Conservation (phyloP, 1,140 invertebrate species). For the Gonatopus flavifemur region DNA sequence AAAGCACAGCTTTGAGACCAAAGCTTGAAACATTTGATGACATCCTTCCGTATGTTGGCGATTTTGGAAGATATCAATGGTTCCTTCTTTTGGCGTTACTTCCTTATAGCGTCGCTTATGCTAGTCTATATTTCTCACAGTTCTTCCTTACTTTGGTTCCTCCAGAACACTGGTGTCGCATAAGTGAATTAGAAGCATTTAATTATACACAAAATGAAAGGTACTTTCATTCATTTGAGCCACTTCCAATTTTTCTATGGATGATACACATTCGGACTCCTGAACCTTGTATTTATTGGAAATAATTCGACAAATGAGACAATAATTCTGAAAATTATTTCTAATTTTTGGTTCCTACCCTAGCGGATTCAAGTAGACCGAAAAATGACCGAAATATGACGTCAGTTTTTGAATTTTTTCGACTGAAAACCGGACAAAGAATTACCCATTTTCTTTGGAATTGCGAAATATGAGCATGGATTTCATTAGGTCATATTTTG, state of each 20-base stretch:
- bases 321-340: not conserved
- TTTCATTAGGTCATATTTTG: too few relatives aligned
- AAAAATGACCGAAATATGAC: too few relatives aligned
- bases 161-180: constrained; percentile 53
- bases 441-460: too few relatives aligned
- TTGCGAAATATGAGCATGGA: too few relatives aligned
- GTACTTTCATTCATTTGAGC: constrained; percentile 23
- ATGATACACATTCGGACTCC: too few relatives aligned
- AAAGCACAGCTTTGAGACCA: constrained; percentile 37
- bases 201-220: constrained; percentile 39
- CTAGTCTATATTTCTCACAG: constrained; percentile 53
- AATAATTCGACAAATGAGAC: too few relatives aligned
- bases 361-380: too few relatives aligned
- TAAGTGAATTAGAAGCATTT: constrained; percentile 34
- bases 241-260: not conserved
- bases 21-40: constrained; percentile 58
- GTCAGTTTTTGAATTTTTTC: too few relatives aligned
- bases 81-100: constrained; percentile 51
- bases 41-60: constrained; percentile 56
- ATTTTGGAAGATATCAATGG: constrained; percentile 62
- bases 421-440: not conserved
- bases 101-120: constrained; percentile 47
- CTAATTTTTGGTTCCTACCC: too few relatives aligned
- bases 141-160: constrained; percentile 54
- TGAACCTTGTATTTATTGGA: too few relatives aligned